These are phyloP conservation scores for Diploptera punctata DNA, from an alignment of 2,888 invertebrate species.

Conservation along the genomic window DNA sequence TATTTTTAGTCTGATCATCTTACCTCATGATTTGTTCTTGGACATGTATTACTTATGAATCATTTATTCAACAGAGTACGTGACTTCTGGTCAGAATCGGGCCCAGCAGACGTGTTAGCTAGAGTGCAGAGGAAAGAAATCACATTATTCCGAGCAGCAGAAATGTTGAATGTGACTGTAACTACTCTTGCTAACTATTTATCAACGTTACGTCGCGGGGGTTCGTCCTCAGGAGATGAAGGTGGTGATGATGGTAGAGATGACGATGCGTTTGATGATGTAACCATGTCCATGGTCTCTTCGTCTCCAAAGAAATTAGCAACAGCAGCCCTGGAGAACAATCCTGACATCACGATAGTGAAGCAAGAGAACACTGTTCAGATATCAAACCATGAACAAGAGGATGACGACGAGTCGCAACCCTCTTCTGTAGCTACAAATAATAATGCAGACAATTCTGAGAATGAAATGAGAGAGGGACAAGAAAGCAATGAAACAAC, in stretches of 20 bases:
- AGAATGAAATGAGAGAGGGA: slow-evolving; percentile 26
- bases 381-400: slow-evolving; percentile 35
- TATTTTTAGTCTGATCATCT: too few relatives aligned
- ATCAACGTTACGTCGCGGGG: slow-evolving; percentile 59
- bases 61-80: slow-evolving; percentile 59
- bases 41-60: too few relatives aligned
- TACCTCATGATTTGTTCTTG: too few relatives aligned
- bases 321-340: slow-evolving; percentile 58
- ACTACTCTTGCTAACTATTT: slow-evolving; percentile 75
- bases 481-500: slow-evolving; percentile 16
- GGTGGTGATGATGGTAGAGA: slow-evolving; percentile 45
- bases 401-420: slow-evolving; percentile 26
- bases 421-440: slow-evolving; percentile 34
- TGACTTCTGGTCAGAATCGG: slow-evolving; percentile 81
- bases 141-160: slow-evolving; percentile 73
- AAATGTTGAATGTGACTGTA: slow-evolving; percentile 77
- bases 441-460: slow-evolving; percentile 35
- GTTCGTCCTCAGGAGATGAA: slow-evolving; percentile 44
- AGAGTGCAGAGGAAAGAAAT: slow-evolving; percentile 76
- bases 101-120: slow-evolving; percentile 74
- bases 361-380: slow-evolving; percentile 59
- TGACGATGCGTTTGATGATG: slow-evolving; percentile 53
- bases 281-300: slow-evolving; percentile 41
- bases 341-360: slow-evolving; percentile 66
- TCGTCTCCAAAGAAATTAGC: slow-evolving; percentile 48